Base-by-base conservation (phyloP, 2,113 vertebrate species). In the Nannobrachium achirus region DNA sequence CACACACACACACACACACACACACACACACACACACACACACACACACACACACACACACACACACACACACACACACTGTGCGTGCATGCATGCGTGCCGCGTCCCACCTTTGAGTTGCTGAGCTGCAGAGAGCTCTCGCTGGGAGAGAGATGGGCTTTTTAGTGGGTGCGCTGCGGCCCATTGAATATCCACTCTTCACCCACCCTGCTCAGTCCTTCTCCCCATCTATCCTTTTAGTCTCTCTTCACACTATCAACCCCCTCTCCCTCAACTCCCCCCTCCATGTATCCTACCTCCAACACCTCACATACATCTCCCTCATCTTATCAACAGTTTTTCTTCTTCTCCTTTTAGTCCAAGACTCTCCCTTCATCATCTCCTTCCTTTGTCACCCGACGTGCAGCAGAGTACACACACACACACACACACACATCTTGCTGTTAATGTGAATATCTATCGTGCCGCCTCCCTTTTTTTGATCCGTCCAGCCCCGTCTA, bases 91-190 rank as follows among this genome's bases (percentile, higher is more conserved):
- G 33, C 42, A 15, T 16, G 39, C 16, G 1, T 33, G 55, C n/a
- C 25, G 11, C 39, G 25, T 39, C 44, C 63, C 75, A 84, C 83
- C 80, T 83, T 80, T 52, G 74, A 69, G 56, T 16, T 65, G 64
- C 59, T 73, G 58, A 82, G 79, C 75, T 61, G 66, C n/a, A 83
- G 74, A 74, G 75, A 69, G 60, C 59, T 78, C 82, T 1, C 45
- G 60, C 85, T 80, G 81, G 56, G 79, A 80, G 69, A 45, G 41
- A 84, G 81, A 84, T 80, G 71, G 75, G 70, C 75, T 79, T 81
- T 69, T 76, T 44, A 80, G 71, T 42, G 39, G 80, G 61, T 70
- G 69, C 3, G 72, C 56, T 73, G 61, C 75, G 79, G 75, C 71
- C 69, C 81, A 80, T 86, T 83, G 76, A 83, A 70, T 78, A 78